Percentiles rank a stretch among this genome's conserved stretches.
These are phyloP conservation scores for Helicolenus hilgendorfi DNA, from an alignment of 2,797 vertebrate species.

Conservation along the genomic window DNA sequence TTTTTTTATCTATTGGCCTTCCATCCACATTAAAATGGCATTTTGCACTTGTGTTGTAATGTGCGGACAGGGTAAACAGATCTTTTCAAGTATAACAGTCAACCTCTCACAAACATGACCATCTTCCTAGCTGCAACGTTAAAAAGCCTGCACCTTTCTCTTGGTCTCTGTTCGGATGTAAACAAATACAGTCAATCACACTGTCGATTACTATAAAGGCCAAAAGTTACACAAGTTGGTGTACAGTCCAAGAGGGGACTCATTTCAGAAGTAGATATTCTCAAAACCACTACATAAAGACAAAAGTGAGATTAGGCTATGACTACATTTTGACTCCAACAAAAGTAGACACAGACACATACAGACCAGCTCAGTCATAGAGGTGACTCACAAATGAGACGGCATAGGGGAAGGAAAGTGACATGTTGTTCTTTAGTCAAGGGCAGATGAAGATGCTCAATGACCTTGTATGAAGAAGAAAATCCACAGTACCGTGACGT, in stretches of 20 bases:
- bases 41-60: background rate
- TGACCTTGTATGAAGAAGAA: background rate
- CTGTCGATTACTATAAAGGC: background rate
- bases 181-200: background rate
- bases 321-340: conserved; percentile 9
- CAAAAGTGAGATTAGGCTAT: background rate
- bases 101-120: background rate
- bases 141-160: background rate
- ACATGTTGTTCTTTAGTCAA: background rate
- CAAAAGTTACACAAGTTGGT: background rate
- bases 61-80: background rate
- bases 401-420: background rate
- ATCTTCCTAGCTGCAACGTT: background rate
- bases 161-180: background rate
- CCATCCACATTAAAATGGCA: background rate
- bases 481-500: background rate
- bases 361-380: background rate
- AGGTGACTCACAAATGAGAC: conserved; percentile 49
- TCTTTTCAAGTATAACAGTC: background rate
- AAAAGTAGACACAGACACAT: background rate
- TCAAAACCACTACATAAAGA: background rate
- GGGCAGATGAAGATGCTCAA: background rate
- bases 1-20: background rate
- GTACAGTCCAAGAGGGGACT: background rate
- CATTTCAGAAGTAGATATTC: background rate